Base-by-base conservation (phyloP, 2,797 vertebrate genomes). In the Salmo trutta region DNA sequence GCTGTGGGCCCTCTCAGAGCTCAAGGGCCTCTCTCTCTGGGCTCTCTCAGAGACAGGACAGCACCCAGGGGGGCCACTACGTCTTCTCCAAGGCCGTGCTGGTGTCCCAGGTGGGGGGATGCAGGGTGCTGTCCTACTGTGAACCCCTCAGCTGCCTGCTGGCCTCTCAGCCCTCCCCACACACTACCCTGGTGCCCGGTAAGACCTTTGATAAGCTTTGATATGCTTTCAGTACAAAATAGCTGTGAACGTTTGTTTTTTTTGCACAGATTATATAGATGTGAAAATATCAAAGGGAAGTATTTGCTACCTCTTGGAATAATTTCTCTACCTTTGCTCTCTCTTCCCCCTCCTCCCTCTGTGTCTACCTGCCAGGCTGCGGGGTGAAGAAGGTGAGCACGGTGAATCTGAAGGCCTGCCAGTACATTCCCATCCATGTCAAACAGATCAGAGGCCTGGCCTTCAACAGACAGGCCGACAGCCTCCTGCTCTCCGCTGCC, bases 321-420 rank as follows among this genome's bases (percentile, higher is more conserved):
- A 3, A 56, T 56, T 56, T 56, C 17, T 47, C 27, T 14, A n/a
- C 10, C 19, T 27, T 27, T 47, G 15, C 52, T 27, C 5, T 4
- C n/a, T 5, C 0, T 1, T 36, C 4, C 21, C 5, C 75, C 27
- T 36, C 2, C 33, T n/a, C 0, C 36, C 6, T 19, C 12, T 6
- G 10, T 1, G 16, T 14, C 19, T 16, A 47, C 41, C 41, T 47
- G 10, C 76, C 91, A 99, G 98, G 98, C 12, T 99, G 93, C 52
- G 98, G 98, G 0, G 95, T 99, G 77, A 99, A 98, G 93, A 99
- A 97, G 95, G 91, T 99, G 84, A 98, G 97, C 1, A 90, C 95
- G 27, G 94, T 94, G 72, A 94, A 95, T 88, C 90, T 97, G 93
- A 98, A 95, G 86, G 96, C 96, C 74, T 96, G 93, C 80, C 98